Evolutionary conservation across 2,113 vertebrate species (phyloP).

Genomic region (Corythoichthys intestinalis): DNA sequence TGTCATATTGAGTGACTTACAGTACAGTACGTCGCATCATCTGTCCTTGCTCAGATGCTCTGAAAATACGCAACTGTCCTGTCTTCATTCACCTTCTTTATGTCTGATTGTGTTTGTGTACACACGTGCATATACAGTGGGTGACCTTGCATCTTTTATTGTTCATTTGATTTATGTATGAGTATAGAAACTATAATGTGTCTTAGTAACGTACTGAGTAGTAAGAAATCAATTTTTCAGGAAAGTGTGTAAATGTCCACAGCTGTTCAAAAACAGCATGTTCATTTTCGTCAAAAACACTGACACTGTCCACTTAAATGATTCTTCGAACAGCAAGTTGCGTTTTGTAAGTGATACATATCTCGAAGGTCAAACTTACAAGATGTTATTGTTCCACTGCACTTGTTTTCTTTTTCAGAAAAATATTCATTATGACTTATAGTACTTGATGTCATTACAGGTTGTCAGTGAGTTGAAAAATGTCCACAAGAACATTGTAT

Average conservation of each 20-base stretch:
- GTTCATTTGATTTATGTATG: not conserved
- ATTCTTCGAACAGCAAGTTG: not conserved
- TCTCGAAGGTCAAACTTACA: not conserved
- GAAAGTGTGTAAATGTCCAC: not conserved
- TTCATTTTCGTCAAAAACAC: not conserved
- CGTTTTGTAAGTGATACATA: not conserved
- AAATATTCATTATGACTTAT: not conserved
- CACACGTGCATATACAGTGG: not conserved
- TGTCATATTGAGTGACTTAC: slow-evolving; percentile 9
- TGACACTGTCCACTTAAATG: not conserved
- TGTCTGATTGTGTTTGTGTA: not conserved
- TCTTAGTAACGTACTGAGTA: too few species aligned
- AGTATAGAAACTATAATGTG: not conserved
- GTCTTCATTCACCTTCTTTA: not conserved
- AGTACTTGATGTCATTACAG: not conserved
- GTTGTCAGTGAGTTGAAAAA: not conserved
- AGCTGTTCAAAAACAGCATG: not conserved
- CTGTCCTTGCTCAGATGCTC: slow-evolving; percentile 13
- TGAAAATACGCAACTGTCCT: not conserved
- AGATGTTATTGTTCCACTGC: not conserved
- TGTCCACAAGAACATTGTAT: not conserved
- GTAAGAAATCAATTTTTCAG: not conserved
- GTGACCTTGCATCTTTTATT: not conserved
- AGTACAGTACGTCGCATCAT: slow-evolving; percentile 9
- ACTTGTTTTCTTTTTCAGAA: not conserved